A percentile compares a stretch with the other conserved stretches of the same genome.
These are phyloP conservation scores for Spodoptera litura DNA, from an alignment of 1,140 invertebrate species.

Conservation along the genomic window DNA sequence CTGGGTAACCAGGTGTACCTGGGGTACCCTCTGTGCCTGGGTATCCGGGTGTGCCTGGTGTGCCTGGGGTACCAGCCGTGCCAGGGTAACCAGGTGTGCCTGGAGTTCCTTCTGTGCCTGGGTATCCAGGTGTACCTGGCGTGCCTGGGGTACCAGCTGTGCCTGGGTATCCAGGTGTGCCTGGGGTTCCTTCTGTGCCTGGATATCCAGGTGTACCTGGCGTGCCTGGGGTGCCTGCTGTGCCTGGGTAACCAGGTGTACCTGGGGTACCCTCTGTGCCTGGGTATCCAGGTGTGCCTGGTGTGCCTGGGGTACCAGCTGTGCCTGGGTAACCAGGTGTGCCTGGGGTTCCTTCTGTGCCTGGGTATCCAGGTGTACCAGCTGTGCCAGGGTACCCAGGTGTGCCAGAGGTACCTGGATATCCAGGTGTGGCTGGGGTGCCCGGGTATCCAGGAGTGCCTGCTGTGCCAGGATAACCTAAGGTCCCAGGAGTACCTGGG, in stretches of 20 bases:
- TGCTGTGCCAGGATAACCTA: conserved; percentile 4
- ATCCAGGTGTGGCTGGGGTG: conserved; percentile 15
- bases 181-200: background rate
- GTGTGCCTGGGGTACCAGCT: background rate
- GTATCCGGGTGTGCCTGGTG: background rate
- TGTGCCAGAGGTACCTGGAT: conserved; percentile 14
- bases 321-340: background rate
- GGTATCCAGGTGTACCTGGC: background rate
- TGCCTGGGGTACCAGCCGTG: background rate
- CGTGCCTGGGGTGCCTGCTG: background rate
- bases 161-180: background rate
- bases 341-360: conserved; percentile 17
- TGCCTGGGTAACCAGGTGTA: conserved; percentile 1
- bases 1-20: background rate
- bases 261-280: conserved; percentile 4
- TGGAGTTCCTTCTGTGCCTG: background rate
- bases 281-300: background rate
- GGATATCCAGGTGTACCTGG: conserved; percentile 1
- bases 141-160: conserved; percentile 1
- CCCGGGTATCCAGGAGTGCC: conserved; percentile 16
- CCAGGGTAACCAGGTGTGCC: background rate
- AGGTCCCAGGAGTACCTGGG: conserved; percentile 16
- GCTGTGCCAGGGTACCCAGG: conserved; percentile 15
- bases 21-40: background rate
- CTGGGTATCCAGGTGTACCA: too few species aligned